These are phyloP conservation scores for Eurystomus glaucurus DNA, from an alignment of 2,797 vertebrate species.

Conservation along the genomic window DNA sequence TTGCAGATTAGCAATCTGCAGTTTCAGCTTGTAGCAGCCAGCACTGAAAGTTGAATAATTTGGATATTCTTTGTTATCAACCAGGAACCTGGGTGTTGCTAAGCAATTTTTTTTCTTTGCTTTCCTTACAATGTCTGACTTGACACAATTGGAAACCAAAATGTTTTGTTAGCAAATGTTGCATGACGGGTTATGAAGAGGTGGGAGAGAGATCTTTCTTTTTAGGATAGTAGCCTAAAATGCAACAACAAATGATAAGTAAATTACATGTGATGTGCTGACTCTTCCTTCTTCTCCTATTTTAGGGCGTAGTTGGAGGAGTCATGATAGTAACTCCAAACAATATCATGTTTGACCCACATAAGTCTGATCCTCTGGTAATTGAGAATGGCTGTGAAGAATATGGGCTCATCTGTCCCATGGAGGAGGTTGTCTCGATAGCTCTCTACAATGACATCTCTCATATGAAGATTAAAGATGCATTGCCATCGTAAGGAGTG, in stretches of 20 bases:
- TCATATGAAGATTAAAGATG: constrained; percentile 98
- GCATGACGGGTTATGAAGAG: background rate
- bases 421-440: constrained; percentile 97
- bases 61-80: background rate
- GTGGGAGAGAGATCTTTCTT: background rate
- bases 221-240: background rate
- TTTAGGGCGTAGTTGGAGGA: constrained; percentile 95
- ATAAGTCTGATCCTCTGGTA: constrained; percentile 97
- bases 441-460: constrained; percentile 97
- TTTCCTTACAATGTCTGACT: background rate
- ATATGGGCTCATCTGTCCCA: constrained; percentile 97
- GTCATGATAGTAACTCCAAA: constrained; percentile 99
- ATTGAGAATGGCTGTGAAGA: constrained; percentile 99
- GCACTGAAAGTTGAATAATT: background rate
- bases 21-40: background rate
- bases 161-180: background rate
- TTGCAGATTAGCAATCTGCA: background rate
- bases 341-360: constrained; percentile 99
- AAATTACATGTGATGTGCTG: background rate
- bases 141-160: background rate
- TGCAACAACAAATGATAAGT: background rate
- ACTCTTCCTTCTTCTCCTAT: constrained; percentile 45
- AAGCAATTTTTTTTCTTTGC: background rate
- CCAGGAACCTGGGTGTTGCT: background rate
- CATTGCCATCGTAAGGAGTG: constrained; percentile 95